Evolutionary conservation across 2,797 vertebrate species (phyloP).

Genomic region (Silurus aristotelis): DNA sequence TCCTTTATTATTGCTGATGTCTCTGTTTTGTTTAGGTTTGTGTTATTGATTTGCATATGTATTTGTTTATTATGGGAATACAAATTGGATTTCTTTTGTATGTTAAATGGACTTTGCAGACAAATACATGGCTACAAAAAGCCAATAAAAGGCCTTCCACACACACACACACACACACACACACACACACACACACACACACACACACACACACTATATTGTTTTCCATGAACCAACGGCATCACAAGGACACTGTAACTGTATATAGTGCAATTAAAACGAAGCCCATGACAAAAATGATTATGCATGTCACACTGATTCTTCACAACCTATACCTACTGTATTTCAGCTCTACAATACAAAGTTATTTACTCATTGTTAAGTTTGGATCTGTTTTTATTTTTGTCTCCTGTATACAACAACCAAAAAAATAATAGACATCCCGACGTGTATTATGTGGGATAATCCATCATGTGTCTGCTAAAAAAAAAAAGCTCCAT

Average conservation of each 20-base stretch:
- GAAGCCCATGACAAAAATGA: slow-evolving; percentile 58
- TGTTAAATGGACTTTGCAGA: background rate
- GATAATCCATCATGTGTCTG: slow-evolving; percentile 6
- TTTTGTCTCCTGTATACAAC: background rate
- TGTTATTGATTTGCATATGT: background rate
- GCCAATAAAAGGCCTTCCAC: slow-evolving; percentile 14
- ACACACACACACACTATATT: slow-evolving; percentile 23
- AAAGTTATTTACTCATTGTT: slow-evolving; percentile 34
- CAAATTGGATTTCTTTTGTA: too few relatives aligned
- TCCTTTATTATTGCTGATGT: background rate
- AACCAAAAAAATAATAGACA: slow-evolving; percentile 14
- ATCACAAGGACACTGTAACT: slow-evolving; percentile 32
- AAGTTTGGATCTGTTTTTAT: slow-evolving; percentile 27
- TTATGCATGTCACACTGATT: slow-evolving; percentile 52
- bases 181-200: background rate
- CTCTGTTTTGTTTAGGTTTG: background rate
- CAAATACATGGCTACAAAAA: slow-evolving; percentile 1
- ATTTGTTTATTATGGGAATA: background rate
- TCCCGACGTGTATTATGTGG: slow-evolving; percentile 20
- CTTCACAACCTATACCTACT: slow-evolving; percentile 29
- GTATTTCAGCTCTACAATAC: slow-evolving; percentile 36
- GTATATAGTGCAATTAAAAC: slow-evolving; percentile 48
- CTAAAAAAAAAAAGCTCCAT: background rate
- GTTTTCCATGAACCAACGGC: slow-evolving; percentile 34
- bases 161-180: background rate